Percentiles rank a stretch among this genome's conserved stretches.
phyloP scores from a whole-genome alignment of 2,888 invertebrate species.

The Chydorus sphaericus region DNA sequence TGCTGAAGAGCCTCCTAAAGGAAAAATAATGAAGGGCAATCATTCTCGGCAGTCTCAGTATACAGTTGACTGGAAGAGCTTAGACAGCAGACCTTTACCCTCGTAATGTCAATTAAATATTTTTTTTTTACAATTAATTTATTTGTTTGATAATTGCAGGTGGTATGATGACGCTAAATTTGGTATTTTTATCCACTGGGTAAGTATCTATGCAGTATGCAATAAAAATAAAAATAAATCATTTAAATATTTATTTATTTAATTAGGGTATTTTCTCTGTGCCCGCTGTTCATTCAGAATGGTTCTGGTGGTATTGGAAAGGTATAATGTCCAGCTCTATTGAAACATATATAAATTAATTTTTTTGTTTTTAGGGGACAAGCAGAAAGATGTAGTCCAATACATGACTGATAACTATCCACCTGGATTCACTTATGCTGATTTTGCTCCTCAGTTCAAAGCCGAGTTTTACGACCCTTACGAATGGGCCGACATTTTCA shows the following conservation, averaged over 20 bases:
- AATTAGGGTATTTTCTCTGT: slow-evolving; percentile 88
- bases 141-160: no score
- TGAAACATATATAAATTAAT: background rate
- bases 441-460: slow-evolving; percentile 75
- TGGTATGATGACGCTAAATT: slow-evolving; percentile 87
- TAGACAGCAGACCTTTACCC: slow-evolving; percentile 72
- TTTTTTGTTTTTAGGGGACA: background rate
- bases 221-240: no score
- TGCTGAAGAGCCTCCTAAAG: no score
- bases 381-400: slow-evolving; percentile 23
- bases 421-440: slow-evolving; percentile 75
- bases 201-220: no score
- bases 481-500: slow-evolving; percentile 69
- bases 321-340: slow-evolving; percentile 32
- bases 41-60: no score
- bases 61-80: slow-evolving; percentile 60
- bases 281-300: slow-evolving; percentile 66
- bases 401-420: slow-evolving; percentile 74
- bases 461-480: slow-evolving; percentile 76
- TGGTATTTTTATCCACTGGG: slow-evolving; percentile 87
- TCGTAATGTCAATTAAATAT: no score
- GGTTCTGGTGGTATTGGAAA: slow-evolving; percentile 82
- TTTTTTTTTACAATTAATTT: no score
- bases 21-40: no score
- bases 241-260: no score